These are phyloP conservation scores for Parauchenoglanis ngamensis DNA, from an alignment of 2,797 vertebrate species.

Conservation along the genomic window DNA sequence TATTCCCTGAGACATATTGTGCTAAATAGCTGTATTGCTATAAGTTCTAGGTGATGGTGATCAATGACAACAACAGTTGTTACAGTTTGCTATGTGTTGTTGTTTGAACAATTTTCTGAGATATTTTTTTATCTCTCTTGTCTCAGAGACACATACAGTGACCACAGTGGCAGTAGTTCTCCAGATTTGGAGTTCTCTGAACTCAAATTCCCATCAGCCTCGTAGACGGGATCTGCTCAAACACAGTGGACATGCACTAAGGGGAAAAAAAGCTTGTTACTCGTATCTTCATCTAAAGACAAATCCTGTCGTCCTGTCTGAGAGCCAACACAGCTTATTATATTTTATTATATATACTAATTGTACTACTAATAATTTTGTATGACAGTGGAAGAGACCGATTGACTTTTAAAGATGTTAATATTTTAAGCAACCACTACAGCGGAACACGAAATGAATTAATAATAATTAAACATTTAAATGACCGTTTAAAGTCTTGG, in stretches of 20 bases:
- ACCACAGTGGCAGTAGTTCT: constrained; percentile 86
- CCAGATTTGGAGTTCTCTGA: constrained; percentile 87
- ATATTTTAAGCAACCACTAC: neutral
- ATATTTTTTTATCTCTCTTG: constrained; percentile 9
- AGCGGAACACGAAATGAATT: neutral
- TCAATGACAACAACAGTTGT: no score
- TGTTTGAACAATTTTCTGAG: neutral
- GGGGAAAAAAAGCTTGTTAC: neutral
- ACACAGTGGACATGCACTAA: neutral
- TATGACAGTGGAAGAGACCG: neutral
- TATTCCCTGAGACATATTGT: no score
- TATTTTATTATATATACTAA: neutral
- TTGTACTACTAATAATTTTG: neutral
- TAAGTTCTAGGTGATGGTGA: no score
- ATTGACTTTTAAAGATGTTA: constrained; percentile 1
- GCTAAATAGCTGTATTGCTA: no score
- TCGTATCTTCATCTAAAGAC: neutral
- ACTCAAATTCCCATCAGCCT: constrained; percentile 81
- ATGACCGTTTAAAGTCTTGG: neutral
- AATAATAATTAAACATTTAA: neutral
- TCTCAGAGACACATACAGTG: constrained; percentile 90
- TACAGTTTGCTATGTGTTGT: neutral
- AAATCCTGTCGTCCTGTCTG: neutral
- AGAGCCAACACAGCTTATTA: neutral
- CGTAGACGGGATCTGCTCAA: constrained; percentile 68